Percentiles rank a stretch among this genome's conserved stretches.
These are phyloP conservation scores for Leptoclinus maculatus DNA, from an alignment of 2,797 vertebrate species.

Conservation along the genomic window DNA sequence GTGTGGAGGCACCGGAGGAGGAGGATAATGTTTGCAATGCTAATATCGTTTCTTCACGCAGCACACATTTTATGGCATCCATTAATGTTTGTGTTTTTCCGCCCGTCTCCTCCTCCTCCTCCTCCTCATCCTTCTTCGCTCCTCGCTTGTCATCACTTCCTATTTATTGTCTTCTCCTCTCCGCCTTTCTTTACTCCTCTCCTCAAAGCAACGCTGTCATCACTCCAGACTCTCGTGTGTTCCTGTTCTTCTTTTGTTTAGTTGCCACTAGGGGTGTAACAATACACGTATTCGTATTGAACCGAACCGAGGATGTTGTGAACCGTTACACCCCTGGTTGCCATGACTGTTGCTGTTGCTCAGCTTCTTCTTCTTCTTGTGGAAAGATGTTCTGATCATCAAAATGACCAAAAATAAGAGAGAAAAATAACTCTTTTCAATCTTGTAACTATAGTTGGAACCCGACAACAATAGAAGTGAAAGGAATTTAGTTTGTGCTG, in stretches of 20 bases:
- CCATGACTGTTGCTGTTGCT: background rate
- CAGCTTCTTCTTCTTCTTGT: background rate
- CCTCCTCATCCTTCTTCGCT: background rate
- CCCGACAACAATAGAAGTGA: background rate
- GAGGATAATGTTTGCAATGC: conserved; percentile 59
- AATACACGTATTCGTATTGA: too few species aligned
- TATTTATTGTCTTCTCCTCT: background rate
- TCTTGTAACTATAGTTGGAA: background rate
- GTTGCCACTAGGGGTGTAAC: too few species aligned
- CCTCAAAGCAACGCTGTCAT: background rate
- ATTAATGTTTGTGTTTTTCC: conserved; percentile 55
- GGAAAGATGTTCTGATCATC: background rate
- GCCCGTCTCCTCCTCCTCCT: conserved; percentile 5
- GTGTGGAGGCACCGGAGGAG: background rate
- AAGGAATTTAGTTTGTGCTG: background rate
- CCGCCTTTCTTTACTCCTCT: conserved; percentile 4
- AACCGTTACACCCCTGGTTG: too few species aligned
- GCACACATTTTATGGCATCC: conserved; percentile 48
- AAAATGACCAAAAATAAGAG: background rate
- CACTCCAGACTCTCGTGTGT: background rate
- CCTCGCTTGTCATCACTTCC: conserved; percentile 12
- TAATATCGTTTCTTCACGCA: conserved; percentile 60
- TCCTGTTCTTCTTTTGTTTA: background rate
- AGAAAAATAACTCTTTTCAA: background rate
- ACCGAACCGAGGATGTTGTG: too few species aligned